Evolutionary conservation across 2,113 vertebrate genomes (phyloP).

Genomic region (Plecotus auritus): DNA sequence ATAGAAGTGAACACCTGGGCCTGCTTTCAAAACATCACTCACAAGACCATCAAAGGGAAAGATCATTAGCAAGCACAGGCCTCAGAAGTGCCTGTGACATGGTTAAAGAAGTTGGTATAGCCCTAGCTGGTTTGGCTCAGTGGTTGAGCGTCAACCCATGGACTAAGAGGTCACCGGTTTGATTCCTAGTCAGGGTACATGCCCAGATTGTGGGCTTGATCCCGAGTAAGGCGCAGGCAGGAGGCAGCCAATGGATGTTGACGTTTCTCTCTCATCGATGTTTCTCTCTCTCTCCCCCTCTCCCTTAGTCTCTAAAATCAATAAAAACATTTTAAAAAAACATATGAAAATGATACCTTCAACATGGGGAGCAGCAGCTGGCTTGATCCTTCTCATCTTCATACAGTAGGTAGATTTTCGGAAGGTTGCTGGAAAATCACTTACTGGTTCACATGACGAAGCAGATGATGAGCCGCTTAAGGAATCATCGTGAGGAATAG

Average conservation of each 20-base stretch:
- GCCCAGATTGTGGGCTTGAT: too few relatives aligned
- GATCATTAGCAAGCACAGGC: neutral
- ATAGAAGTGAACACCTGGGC: neutral
- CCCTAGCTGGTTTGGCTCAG: too few relatives aligned
- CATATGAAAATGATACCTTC: constrained; percentile 55
- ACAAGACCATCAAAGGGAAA: neutral
- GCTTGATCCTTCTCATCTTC: constrained; percentile 79
- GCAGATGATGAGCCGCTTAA: constrained; percentile 76
- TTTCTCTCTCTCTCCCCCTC: too few relatives aligned
- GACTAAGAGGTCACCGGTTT: too few relatives aligned
- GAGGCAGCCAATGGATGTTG: too few relatives aligned
- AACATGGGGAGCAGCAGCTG: constrained; percentile 57
- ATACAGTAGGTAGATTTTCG: constrained; percentile 81
- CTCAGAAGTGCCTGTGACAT: neutral
- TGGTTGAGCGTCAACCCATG: too few relatives aligned
- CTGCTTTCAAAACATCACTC: neutral
- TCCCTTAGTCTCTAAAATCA: too few relatives aligned
- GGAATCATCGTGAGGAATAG: constrained; percentile 66
- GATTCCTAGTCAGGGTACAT: too few relatives aligned
- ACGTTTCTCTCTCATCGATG: too few relatives aligned
- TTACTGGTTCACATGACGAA: constrained; percentile 76
- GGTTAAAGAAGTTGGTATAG: neutral
- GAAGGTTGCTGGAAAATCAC: constrained; percentile 75
- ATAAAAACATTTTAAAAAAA: too few relatives aligned
- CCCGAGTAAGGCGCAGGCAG: too few relatives aligned